These are phyloP conservation scores for Muschampia plurimacula DNA, from an alignment of 2,888 invertebrate species.

Conservation along the genomic window DNA sequence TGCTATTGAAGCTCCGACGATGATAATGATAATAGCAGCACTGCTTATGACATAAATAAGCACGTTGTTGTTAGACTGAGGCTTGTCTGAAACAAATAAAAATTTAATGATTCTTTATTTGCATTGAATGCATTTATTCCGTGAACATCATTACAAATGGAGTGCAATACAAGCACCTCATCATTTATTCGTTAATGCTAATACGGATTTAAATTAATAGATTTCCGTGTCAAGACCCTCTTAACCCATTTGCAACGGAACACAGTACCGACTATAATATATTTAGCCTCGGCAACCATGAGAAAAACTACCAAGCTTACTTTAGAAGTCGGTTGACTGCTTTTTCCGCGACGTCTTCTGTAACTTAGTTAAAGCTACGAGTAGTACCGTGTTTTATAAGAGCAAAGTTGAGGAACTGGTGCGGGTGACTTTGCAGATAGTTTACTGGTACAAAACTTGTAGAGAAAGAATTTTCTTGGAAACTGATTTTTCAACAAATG, in stretches of 20 bases:
- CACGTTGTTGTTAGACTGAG: slow-evolving; percentile 46
- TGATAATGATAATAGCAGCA: slow-evolving; percentile 53
- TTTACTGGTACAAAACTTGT: slow-evolving; percentile 5
- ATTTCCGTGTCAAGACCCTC: slow-evolving; percentile 25
- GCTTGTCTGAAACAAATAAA: slow-evolving; percentile 30
- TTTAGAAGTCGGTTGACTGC: slow-evolving; percentile 25
- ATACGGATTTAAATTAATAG: slow-evolving; percentile 35
- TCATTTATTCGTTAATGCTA: slow-evolving; percentile 13
- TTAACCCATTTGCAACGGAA: slow-evolving; percentile 30
- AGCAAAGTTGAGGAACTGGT: slow-evolving; percentile 31
- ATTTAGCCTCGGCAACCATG: slow-evolving; percentile 17
- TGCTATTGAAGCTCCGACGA: slow-evolving; percentile 56
- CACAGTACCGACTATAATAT: slow-evolving; percentile 25
- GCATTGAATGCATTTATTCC: slow-evolving; percentile 1
- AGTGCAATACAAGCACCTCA: slow-evolving; percentile 14
- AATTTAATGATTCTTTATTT: background rate
- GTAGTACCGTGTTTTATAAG: slow-evolving; percentile 20
- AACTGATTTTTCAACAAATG: background rate
- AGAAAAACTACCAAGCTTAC: slow-evolving; percentile 38
- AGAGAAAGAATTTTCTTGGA: background rate
- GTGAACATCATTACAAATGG: slow-evolving; percentile 2
- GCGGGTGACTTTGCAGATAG: slow-evolving; percentile 8
- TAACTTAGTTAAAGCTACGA: slow-evolving; percentile 54
- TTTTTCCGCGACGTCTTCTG: slow-evolving; percentile 45
- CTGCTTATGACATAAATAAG: slow-evolving; percentile 59